Conservation (phyloP, 2,888 invertebrate genomes). For the Drosophila parthenogenetica region DNA sequence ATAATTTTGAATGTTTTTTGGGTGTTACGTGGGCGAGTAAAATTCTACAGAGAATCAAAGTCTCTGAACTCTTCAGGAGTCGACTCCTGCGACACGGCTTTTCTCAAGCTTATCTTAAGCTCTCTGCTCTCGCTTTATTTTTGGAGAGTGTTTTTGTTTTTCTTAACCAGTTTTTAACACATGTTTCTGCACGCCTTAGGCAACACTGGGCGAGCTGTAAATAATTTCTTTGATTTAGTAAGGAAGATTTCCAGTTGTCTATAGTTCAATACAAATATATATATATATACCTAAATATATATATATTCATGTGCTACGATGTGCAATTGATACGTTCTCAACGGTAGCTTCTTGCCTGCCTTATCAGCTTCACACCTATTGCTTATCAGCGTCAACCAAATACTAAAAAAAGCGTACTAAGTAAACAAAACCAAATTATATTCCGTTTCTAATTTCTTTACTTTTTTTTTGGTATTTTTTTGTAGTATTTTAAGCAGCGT, state of each 20-base stretch:
- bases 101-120: too few species aligned
- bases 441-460: constrained; percentile 50
- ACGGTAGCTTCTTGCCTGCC: constrained; percentile 58
- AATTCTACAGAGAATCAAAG: constrained; percentile 44
- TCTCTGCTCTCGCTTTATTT: constrained; percentile 1
- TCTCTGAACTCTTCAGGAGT: constrained; percentile 33
- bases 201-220: constrained; percentile 68
- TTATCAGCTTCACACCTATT: constrained; percentile 63
- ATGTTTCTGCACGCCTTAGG: constrained; percentile 44
- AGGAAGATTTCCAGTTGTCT: constrained; percentile 33
- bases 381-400: constrained; percentile 55
- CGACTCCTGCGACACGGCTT: too few species aligned
- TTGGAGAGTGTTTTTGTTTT: constrained; percentile 2
- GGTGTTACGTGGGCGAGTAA: constrained; percentile 64
- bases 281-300: too few species aligned
- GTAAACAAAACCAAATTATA: constrained; percentile 19
- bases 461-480: too few species aligned
- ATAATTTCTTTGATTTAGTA: constrained; percentile 51
- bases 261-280: constrained; percentile 10
- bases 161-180: constrained; percentile 42
- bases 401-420: not conserved
- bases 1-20: constrained; percentile 84
- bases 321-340: constrained; percentile 63
- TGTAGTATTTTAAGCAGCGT: constrained; percentile 41
- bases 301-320: not conserved